Evolutionary conservation across 2,888 invertebrate genomes (phyloP), one percentile per base, ranked within the genome.

Genomic region (Chromoteleia sp.): DNA sequence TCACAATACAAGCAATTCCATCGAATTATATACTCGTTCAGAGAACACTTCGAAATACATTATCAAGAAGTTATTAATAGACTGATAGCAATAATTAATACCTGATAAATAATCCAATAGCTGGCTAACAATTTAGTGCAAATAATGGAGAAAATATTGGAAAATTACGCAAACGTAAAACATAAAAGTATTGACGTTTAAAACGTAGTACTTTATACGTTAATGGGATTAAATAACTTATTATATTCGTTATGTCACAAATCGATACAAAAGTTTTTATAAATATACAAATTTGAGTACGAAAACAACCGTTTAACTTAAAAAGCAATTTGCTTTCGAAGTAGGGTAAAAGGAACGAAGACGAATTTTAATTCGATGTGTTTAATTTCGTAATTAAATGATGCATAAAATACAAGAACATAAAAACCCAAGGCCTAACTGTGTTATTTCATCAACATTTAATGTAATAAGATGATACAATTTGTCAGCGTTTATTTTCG

Each of bases 1-100:
- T 43, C 67, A 76, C 68, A 76, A 76, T 67, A 43, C 68, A 52
- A 41, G 52, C 58, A 67, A 43, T 75, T 59, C 59, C 41, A 41
- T 52, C 68, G 56, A 59, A 68, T 61, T 50, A 52, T 52, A 36
- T 19, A 61, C 43, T 33, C 52, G 21, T 58, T 75, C 56, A 8
- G 17, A 29, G 50, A 61, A 65, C 67, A 67, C 74, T 63, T 56
- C n/a, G 12, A 48, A 59, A 50, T 45, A 12, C 59, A 56, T 67
- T 67, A 41, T 50, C 50, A 30, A 12, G 33, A 36, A 74, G 19
- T 59, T 63, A 63, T 63, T 74, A 59, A 58, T 58, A 43, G 19
- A 54, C 14, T 48, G 10, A 8, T 21, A 15, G 14, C 45, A 15
- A 56, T 54, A 54, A 73, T 73, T 61, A 61, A 61, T 59, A 71